phyloP scores from a whole-genome alignment of 2,888 invertebrate genomes.

The Nymphalis c-album region DNA sequence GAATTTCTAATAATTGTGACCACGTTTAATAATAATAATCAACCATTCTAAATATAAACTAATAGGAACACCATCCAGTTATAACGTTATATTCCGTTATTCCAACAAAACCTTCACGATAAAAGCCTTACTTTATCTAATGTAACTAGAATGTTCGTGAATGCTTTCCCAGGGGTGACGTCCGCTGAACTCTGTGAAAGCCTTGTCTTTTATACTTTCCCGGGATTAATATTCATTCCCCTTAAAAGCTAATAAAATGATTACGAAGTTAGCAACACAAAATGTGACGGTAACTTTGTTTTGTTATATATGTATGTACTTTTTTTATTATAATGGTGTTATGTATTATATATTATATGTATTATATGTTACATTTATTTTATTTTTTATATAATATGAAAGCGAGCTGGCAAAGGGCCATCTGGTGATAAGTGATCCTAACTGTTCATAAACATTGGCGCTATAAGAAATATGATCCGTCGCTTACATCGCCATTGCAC shows the following conservation, averaged over 20 bases:
- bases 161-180: conserved; percentile 38
- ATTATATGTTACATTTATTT: no score
- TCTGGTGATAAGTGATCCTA: no score
- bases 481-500: no score
- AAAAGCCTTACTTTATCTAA: conserved; percentile 21
- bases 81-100: conserved; percentile 1
- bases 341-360: not conserved
- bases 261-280: conserved; percentile 32
- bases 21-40: no score
- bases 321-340: not conserved
- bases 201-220: conserved; percentile 45
- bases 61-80: no score
- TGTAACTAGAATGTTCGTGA: conserved; percentile 26
- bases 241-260: conserved; percentile 39
- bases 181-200: conserved; percentile 43
- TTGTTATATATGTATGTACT: not conserved
- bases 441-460: no score
- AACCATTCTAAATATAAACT: no score
- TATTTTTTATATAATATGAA: not conserved
- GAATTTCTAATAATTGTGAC: no score
- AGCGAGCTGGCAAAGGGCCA: no score
- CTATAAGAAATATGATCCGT: no score
- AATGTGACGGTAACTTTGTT: conserved; percentile 25
- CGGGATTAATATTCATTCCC: conserved; percentile 38
- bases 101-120: conserved; percentile 11